Base-by-base conservation (phyloP, 2,797 vertebrate species). In the Silurus aristotelis region DNA sequence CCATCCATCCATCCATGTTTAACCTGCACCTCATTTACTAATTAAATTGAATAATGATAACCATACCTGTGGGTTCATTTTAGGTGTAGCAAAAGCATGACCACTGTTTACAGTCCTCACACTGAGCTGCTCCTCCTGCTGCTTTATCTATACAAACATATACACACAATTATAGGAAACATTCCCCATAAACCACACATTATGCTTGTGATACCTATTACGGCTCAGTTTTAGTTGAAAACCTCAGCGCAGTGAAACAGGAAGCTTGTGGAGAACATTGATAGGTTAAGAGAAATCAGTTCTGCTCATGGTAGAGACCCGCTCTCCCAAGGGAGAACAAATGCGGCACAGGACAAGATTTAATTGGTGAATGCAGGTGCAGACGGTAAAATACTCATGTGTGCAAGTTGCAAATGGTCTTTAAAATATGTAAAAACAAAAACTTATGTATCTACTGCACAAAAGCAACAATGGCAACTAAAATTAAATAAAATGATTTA, bases 111-210 rank as follows among this genome's bases (percentile, higher is more conserved):
- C 91, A 83, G 91, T 20, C 0, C 89, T 93, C 86, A 89, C 88
- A 86, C 90, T 91, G 27, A 92, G 89, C 64, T 91, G 89, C 25
- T 95, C 93, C 55, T 93, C 92, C 60, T 94, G 93, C 85, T 91
- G 85, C 77, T 93, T 91, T 64, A 95, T 67, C 94, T 95, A 64
- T 46, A 82, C 17, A 83, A 38, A 87, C 46, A 82, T n/a, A n/a
- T 19, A 63, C 19, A 76, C 72, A 75, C 7, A 76, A 9, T 22
- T 72, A 72, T 38, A 48, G 70, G 70, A n/a, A 52, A 52, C 12
- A 25, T 52, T 12, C 46, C 71, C 20, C 5, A 5, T 12, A 12
- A 20, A n/a, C 71, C 19, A 22, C 22, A 14, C 71, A 13, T 2
- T 22, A 20, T 0, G n/a, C 55, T n/a, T 20, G 0, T 20, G 72